phyloP scores from a whole-genome alignment of 2,888 invertebrate species.

The Fabriciana adippe region DNA sequence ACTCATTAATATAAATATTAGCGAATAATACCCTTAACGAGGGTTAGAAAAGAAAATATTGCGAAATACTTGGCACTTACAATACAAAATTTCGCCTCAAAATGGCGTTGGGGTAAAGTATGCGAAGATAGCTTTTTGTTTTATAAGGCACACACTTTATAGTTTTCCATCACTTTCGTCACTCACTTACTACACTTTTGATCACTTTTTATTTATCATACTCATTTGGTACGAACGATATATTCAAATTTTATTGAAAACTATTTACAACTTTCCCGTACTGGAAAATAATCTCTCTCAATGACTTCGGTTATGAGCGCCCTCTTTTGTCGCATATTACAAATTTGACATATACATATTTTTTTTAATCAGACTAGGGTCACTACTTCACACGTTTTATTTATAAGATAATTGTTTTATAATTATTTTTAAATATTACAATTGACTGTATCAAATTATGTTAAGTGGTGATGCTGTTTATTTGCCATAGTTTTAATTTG shows the following conservation, averaged over 20 bases:
- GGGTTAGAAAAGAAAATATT: slow-evolving; percentile 70
- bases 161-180: slow-evolving; percentile 64
- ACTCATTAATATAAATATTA: slow-evolving; percentile 54
- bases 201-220: slow-evolving; percentile 60
- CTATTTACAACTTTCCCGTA: slow-evolving; percentile 81
- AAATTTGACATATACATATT: slow-evolving; percentile 32
- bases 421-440: too few relatives aligned
- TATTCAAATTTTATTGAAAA: slow-evolving; percentile 64
- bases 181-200: slow-evolving; percentile 61
- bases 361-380: slow-evolving; percentile 9
- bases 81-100: slow-evolving; percentile 83
- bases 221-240: slow-evolving; percentile 50
- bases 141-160: slow-evolving; percentile 70
- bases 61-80: slow-evolving; percentile 83
- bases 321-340: slow-evolving; percentile 41
- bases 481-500: too few relatives aligned
- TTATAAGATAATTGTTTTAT: too few relatives aligned
- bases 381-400: neutral
- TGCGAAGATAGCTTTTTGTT: slow-evolving; percentile 82
- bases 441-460: too few relatives aligned
- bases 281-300: slow-evolving; percentile 52
- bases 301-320: slow-evolving; percentile 43
- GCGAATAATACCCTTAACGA: slow-evolving; percentile 52
- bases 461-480: too few relatives aligned
- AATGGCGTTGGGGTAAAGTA: slow-evolving; percentile 83